Percentiles rank a stretch among this genome's conserved stretches.
Conservation (phyloP, 2,113 vertebrate genomes). For the Silurus meridionalis region DNA sequence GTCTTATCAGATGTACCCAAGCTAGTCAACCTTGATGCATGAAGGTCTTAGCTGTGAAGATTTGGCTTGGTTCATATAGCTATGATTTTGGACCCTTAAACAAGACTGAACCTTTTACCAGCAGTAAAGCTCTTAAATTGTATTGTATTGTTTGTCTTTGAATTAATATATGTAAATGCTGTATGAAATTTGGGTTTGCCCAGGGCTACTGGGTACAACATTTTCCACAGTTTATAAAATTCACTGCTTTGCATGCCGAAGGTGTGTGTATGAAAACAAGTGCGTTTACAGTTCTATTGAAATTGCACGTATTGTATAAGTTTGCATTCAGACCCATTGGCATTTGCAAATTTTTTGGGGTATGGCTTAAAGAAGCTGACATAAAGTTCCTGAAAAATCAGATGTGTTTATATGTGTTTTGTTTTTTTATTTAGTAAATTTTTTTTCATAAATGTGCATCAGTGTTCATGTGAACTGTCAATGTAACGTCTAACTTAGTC, state of each 20-base stretch:
- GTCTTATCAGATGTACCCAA: neutral
- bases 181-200: neutral
- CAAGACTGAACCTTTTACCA: neutral
- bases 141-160: neutral
- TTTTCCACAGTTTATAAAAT: too few species aligned
- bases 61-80: neutral
- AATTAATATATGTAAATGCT: neutral
- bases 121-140: neutral
- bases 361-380: neutral
- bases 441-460: neutral
- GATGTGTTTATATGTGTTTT: neutral
- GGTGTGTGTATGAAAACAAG: neutral
- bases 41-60: neutral
- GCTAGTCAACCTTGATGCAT: neutral
- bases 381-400: neutral
- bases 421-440: too few species aligned
- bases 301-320: neutral
- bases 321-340: neutral
- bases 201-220: neutral
- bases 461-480: neutral
- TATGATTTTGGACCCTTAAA: neutral
- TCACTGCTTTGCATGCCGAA: neutral
- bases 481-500: neutral
- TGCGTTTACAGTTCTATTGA: too few species aligned
- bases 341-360: neutral